These are phyloP conservation scores for Eulemur macaco DNA, from an alignment of 2,113 vertebrate species.

Conservation along the genomic window DNA sequence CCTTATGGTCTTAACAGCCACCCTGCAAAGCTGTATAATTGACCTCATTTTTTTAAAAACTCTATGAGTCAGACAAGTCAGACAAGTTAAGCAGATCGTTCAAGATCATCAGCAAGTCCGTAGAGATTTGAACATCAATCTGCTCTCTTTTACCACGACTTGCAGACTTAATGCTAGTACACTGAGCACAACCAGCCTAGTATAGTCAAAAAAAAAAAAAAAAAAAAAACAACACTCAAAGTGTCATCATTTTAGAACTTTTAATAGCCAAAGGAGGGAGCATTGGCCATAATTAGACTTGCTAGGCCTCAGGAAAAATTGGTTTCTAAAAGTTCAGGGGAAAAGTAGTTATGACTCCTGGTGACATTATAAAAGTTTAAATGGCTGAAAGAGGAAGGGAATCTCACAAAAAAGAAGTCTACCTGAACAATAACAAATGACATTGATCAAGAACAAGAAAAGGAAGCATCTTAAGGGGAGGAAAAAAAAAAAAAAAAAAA, in stretches of 20 bases:
- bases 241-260: not conserved
- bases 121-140: not conserved
- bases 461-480: not conserved
- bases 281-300: not conserved
- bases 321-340: not conserved
- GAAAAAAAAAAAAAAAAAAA: not conserved
- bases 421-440: not conserved
- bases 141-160: not conserved
- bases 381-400: not conserved
- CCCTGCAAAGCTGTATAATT: not conserved
- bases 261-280: not conserved
- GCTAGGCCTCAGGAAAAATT: not conserved
- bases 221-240: not conserved
- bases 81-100: not conserved
- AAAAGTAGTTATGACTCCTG: not conserved
- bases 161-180: not conserved
- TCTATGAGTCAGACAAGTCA: not conserved
- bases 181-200: not conserved
- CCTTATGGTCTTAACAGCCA: slow-evolving; percentile 5
- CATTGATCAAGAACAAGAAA: not conserved
- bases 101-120: not conserved
- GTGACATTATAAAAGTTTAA: not conserved
- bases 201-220: not conserved
- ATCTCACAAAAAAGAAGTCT: not conserved
- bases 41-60: not conserved